Base-by-base conservation (phyloP, 2,888 invertebrate genomes). In the Idaea biselata region DNA sequence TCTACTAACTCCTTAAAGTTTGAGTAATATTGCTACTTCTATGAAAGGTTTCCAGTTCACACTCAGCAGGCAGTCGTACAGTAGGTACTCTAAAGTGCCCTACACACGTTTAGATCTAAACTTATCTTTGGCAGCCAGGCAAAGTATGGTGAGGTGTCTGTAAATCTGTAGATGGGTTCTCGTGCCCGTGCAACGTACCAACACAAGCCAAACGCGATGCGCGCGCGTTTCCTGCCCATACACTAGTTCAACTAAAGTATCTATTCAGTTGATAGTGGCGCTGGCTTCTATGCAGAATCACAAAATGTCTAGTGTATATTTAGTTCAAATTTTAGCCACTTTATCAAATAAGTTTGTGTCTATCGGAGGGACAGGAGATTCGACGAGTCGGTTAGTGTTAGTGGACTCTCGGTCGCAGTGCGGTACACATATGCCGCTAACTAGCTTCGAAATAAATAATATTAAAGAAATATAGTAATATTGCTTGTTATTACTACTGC, bases 331-430 rank as follows among this genome's bases (percentile, higher is more conserved):
- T 44, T 44, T 44, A 11, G 44, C 5, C 44, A 44, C 44, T 14
- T 44, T 8, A 44, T 8, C 44, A 11, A 44, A 44, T 44, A 44
- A 44, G 14, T 44, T 44, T 6, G 14, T 44, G 44, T 8, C 80
- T 80, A 76, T 77, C 64, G 78, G 79, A 75, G 64, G 66, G 63
- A 66, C 62, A 68, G 74, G 77, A 75, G 75, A 73, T 76, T 74
- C 70, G 69, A 72, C 68, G 70, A 69, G 71, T 72, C 68, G 54
- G 68, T 72, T 25, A 25, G 80, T 81, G n/a, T 73, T 76, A 78
- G 80, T 81, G 72, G 74, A 75, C 73, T 75, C 72, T 73, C 73
- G 71, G 59, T 60, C 67, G 63, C 59, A 16, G 63, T 63, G 60
- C 63, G 59, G 61, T 68, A 67, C 63, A 59, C 67, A 54, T 65